Evolutionary conservation across 2,888 invertebrate species (phyloP).

Genomic region (Agrochola macilenta): DNA sequence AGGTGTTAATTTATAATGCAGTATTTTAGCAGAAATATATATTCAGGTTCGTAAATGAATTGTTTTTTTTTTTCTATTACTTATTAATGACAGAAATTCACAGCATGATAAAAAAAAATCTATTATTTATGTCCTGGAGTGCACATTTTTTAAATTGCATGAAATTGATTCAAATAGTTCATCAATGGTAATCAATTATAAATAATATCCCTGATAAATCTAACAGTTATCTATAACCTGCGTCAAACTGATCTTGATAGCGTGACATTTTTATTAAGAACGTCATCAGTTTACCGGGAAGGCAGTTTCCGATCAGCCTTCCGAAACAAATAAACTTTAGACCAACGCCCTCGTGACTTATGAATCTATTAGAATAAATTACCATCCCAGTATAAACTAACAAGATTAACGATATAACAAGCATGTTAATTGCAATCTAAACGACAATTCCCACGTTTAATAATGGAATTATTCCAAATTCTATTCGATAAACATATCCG

Average conservation of each 20-base stretch:
- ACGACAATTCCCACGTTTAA: slow-evolving; percentile 71
- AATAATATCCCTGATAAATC: neutral
- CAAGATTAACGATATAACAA: slow-evolving; percentile 56
- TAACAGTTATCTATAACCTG: neutral
- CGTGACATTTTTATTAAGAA: slow-evolving; percentile 22
- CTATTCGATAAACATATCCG: slow-evolving; percentile 42
- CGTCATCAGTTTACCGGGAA: slow-evolving; percentile 47
- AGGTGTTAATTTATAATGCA: no score
- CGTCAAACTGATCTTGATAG: slow-evolving; percentile 9
- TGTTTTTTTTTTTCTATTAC: neutral
- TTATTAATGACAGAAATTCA: neutral
- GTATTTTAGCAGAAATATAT: neutral
- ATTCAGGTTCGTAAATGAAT: neutral
- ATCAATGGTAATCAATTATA: neutral
- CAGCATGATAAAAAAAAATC: no score
- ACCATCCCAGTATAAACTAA: slow-evolving; percentile 43
- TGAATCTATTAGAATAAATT: slow-evolving; percentile 68
- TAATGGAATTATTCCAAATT: slow-evolving; percentile 59
- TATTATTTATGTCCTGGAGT: neutral
- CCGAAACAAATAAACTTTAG: slow-evolving; percentile 47
- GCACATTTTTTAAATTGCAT: neutral
- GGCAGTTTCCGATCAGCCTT: slow-evolving; percentile 60
- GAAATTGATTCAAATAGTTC: neutral
- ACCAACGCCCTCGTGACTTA: slow-evolving; percentile 60
- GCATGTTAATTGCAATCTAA: slow-evolving; percentile 58